These are phyloP conservation scores for Mayetiola destructor DNA, from an alignment of 2,888 invertebrate genomes.

Conservation along the genomic window DNA sequence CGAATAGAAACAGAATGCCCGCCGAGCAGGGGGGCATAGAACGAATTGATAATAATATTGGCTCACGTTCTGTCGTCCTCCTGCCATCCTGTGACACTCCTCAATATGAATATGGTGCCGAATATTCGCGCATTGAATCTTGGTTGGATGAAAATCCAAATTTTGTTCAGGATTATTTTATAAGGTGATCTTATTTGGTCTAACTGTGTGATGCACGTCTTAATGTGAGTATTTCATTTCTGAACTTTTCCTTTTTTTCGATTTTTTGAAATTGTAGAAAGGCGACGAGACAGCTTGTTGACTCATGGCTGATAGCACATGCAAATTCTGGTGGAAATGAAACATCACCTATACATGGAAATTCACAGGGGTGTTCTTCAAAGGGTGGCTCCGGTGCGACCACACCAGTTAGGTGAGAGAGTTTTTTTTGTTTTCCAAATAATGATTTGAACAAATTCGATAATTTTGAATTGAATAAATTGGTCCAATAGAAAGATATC, in stretches of 20 bases:
- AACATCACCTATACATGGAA: conserved; percentile 42
- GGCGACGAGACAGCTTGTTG: conserved; percentile 82
- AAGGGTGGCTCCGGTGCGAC: conserved; percentile 74
- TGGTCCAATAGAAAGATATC: conserved; percentile 66
- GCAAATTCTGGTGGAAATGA: conserved; percentile 47
- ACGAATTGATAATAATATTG: conserved; percentile 43
- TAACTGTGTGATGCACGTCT: neutral
- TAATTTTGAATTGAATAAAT: neutral
- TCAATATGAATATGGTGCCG: conserved; percentile 53
- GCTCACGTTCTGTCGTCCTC: conserved; percentile 37
- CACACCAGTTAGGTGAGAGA: conserved; percentile 70
- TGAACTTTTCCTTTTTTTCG: conserved; percentile 15
- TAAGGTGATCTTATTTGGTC: no score
- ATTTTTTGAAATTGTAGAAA: conserved; percentile 48
- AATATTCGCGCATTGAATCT: conserved; percentile 80
- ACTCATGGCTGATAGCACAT: conserved; percentile 83
- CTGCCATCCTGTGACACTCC: conserved; percentile 29
- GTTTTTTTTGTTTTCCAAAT: no score
- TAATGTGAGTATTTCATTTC: conserved; percentile 14
- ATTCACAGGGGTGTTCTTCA: conserved; percentile 41
- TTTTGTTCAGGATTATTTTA: conserved; percentile 88
- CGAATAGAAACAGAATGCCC: conserved; percentile 38
- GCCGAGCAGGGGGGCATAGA: conserved; percentile 50
- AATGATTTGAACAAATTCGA: neutral
- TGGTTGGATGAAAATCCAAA: conserved; percentile 96